Evolutionary conservation across 2,113 vertebrate species (phyloP), one percentile per base, ranked within the genome.

Genomic region (Myxocyprinus asiaticus): DNA sequence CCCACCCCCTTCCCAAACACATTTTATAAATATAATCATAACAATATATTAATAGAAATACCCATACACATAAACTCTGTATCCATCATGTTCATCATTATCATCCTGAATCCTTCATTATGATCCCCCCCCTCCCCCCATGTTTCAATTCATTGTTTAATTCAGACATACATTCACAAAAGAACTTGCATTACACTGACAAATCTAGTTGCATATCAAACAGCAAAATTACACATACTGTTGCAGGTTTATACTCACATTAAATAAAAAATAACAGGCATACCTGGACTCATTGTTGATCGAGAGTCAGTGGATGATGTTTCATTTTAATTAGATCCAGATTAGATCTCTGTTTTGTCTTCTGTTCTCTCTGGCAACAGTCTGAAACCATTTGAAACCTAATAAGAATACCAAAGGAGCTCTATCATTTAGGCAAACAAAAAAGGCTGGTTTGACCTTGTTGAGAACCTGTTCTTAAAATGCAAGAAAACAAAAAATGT

Each of bases 171-270:
- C 56, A 59, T 58, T 72, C 61, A 64, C 66, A 55, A 82, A 78
- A 50, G 11, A 76, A n/a, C 22, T 83, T 81, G 84, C 81, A 81
- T 79, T 78, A 85, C 78, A 85, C 43, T 67, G 84, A 85, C 84
- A 82, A 77, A 78, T 79, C 79, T 64, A 85, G 61, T 79, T 85
- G 84, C 84, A 85, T 85, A 85, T 83, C 71, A 81, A 85, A 85
- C 84, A 83, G 79, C 81, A 83, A 79, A 83, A 81, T 83, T 71
- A 81, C 81, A 85, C 67, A 78, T 74, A 82, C 78, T 80, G 63
- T 77, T 43, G 65, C 47, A 67, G 68, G 75, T 71, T 85, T 78
- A 81, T 79, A 80, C 65, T 78, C 50, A 74, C 74, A 78, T 66
- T 7, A 1, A 33, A 33, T 33, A 48, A 50, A 77, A 62, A 64